Percentiles rank a stretch among this genome's conserved stretches.
Conservation (phyloP, 2,888 invertebrate species). For the Allolobophora icterica region DNA sequence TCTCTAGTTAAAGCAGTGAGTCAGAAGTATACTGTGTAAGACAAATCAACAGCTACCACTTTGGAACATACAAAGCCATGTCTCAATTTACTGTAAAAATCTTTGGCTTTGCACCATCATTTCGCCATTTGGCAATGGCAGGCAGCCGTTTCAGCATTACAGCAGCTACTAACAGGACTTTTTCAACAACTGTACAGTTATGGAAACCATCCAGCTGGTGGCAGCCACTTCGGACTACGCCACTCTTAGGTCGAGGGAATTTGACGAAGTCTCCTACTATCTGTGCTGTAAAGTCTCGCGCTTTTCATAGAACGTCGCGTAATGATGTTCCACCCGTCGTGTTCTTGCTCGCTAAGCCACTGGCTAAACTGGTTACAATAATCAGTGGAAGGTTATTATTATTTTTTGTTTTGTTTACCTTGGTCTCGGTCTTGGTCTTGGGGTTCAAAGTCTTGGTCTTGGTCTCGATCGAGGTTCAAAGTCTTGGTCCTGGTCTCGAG, state of each 20-base stretch:
- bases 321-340: constrained; percentile 41
- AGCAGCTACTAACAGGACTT: constrained; percentile 1
- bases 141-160: not conserved
- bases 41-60: not conserved
- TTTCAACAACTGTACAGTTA: not conserved
- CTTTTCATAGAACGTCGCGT: constrained; percentile 40
- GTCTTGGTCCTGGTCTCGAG: no score
- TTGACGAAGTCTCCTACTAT: not conserved
- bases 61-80: not conserved
- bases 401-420: not conserved
- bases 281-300: not conserved
- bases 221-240: not conserved
- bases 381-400: constrained; percentile 45
- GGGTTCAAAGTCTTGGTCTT: no score
- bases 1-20: not conserved
- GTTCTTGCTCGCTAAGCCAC: constrained; percentile 41
- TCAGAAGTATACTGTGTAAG: not conserved
- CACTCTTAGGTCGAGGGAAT: not conserved
- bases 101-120: not conserved
- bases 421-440: no score
- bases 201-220: not conserved
- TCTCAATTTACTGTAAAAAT: not conserved
- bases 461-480: no score
- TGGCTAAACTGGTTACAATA: constrained; percentile 42
- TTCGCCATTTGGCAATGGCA: not conserved